A percentile compares a stretch with the other conserved stretches of the same genome.
Evolutionary conservation across 2,797 vertebrate species (phyloP).

Genomic region (Gallinago stenura): DNA sequence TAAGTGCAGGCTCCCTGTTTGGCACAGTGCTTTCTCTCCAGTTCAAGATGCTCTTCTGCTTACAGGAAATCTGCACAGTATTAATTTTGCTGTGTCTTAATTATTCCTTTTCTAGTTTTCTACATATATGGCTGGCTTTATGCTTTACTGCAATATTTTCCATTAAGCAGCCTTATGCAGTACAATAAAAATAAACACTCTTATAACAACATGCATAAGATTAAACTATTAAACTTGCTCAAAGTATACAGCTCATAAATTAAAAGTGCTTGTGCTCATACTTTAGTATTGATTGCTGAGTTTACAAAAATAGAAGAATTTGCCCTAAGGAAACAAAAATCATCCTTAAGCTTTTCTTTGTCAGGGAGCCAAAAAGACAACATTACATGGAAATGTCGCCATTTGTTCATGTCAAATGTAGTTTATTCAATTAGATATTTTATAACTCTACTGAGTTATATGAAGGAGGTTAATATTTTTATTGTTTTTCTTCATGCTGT

Average conservation of each 20-base stretch:
- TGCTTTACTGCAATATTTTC: constrained; percentile 29
- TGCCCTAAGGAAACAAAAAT: constrained; percentile 39
- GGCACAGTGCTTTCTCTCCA: not conserved
- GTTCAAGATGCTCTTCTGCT: not conserved
- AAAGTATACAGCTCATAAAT: constrained; percentile 50
- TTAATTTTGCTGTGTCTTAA: not conserved
- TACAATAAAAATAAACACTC: constrained; percentile 16
- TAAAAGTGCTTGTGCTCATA: constrained; percentile 41
- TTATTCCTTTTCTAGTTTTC: not conserved
- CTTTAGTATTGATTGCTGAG: constrained; percentile 48
- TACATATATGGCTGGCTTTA: not conserved
- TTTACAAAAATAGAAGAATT: constrained; percentile 51
- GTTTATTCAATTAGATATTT: constrained; percentile 57
- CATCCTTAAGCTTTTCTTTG: constrained; percentile 42
- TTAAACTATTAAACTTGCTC: constrained; percentile 2
- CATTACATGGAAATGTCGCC: constrained; percentile 37
- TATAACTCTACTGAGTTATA: constrained; percentile 41
- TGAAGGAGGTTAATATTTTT: constrained; percentile 21
- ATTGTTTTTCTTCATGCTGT: constrained; percentile 50
- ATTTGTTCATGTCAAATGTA: constrained; percentile 55
- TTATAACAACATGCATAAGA: not conserved
- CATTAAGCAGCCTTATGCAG: not conserved
- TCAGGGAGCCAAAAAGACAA: constrained; percentile 57
- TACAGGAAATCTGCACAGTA: not conserved
- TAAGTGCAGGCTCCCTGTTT: not conserved